Conservation (phyloP, 1,140 invertebrate genomes). For the Fragariocoptes setiger region DNA sequence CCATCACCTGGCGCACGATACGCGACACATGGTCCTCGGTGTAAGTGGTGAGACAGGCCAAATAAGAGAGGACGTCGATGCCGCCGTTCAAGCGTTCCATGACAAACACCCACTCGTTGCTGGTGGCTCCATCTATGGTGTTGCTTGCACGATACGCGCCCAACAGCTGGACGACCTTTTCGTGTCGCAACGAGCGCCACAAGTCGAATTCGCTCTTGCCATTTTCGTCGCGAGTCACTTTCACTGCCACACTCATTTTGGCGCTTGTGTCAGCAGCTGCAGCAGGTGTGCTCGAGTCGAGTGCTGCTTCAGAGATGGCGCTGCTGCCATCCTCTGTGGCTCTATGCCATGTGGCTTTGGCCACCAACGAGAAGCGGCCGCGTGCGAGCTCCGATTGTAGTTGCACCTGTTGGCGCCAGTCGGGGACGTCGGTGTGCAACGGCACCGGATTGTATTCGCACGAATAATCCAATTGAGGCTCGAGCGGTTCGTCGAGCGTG, state of each 20-base stretch:
- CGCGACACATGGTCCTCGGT: conserved; percentile 57
- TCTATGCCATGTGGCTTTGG: no score
- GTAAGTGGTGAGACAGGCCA: conserved; percentile 53
- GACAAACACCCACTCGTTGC: conserved; percentile 20
- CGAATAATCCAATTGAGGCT: conserved; percentile 25
- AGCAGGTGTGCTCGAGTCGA: conserved; percentile 3
- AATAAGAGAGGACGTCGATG: conserved; percentile 60
- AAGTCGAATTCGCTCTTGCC: conserved; percentile 35
- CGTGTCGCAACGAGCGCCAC: conserved; percentile 41
- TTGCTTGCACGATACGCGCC: conserved; percentile 16
- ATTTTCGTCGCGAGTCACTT: conserved; percentile 1
- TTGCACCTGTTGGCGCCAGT: conserved; percentile 9
- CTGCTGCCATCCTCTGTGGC: no score
- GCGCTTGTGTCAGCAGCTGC: conserved; percentile 3
- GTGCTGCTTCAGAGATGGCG: no score
- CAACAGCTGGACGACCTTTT: conserved; percentile 39
- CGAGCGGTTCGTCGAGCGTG: conserved; percentile 20
- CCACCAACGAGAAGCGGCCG: conserved; percentile 48
- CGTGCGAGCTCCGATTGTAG: conserved; percentile 47
- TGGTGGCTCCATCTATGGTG: conserved; percentile 17
- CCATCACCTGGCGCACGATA: conserved; percentile 45
- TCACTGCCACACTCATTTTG: conserved; percentile 7
- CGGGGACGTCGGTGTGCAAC: conserved; percentile 29
- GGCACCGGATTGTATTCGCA: conserved; percentile 25
- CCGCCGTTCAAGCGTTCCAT: conserved; percentile 59